These are phyloP conservation scores for Halictus rubicundus DNA, from an alignment of 1,140 invertebrate species.

Conservation along the genomic window DNA sequence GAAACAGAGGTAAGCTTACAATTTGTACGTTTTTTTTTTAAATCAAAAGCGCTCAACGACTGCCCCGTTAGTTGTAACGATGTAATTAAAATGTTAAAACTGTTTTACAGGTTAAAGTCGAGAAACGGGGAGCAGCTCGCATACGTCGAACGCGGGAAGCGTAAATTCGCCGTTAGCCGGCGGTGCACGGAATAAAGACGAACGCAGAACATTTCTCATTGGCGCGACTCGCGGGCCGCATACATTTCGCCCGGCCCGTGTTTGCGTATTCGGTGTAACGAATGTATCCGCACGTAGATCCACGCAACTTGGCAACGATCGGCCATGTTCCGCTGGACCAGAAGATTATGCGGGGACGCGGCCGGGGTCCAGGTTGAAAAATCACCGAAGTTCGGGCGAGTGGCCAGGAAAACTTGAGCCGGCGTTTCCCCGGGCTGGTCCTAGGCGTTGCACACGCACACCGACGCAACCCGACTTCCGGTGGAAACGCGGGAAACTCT, in stretches of 20 bases:
- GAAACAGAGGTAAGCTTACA: no score
- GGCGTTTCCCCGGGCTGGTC: neutral
- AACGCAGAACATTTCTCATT: no score
- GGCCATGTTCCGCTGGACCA: constrained; percentile 1
- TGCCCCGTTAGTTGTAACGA: no score
- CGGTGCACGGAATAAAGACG: no score
- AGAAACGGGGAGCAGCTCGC: no score
- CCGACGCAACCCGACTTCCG: constrained; percentile 6
- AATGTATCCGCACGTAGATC: constrained; percentile 2
- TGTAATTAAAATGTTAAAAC: no score
- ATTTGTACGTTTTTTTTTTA: no score
- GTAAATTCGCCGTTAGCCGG: no score
- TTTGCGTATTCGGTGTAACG: neutral
- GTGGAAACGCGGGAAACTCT: neutral
- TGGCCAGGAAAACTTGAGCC: constrained; percentile 36
- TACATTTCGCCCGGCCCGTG: neutral
- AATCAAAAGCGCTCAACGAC: no score
- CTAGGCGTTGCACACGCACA: constrained; percentile 31
- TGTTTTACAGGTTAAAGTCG: no score
- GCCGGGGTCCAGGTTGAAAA: constrained; percentile 35
- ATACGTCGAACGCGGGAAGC: no score
- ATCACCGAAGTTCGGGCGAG: constrained; percentile 21
- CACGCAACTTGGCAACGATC: constrained; percentile 18
- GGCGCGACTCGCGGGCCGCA: no score
- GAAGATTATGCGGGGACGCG: constrained; percentile 22